Evolutionary conservation across 23 tunicate species (phyloP).

Genomic region (Oikopleura dioica): DNA sequence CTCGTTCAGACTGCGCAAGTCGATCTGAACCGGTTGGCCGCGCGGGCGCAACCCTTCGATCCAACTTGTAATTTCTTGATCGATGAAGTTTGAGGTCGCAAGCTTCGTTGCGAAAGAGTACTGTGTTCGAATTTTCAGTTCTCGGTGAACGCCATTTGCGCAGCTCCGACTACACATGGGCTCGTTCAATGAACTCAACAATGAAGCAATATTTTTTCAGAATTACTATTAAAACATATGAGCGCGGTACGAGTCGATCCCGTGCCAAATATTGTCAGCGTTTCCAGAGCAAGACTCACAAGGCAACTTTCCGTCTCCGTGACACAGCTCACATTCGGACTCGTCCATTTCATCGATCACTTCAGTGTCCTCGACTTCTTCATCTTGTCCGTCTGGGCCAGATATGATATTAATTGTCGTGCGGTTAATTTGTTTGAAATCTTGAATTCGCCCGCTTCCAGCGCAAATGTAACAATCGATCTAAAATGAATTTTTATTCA

Average conservation of each 20-base stretch:
- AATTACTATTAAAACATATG: not conserved
- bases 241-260: too few relatives aligned
- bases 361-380: conserved; percentile 4
- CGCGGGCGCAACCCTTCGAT: not conserved
- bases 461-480: not conserved
- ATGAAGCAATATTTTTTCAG: not conserved
- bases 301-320: conserved; percentile 3
- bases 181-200: not conserved
- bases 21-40: not conserved
- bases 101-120: not conserved
- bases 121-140: not conserved
- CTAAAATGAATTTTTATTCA: not conserved
- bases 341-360: conserved; percentile 6
- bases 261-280: too few relatives aligned
- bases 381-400: not conserved
- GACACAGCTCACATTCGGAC: not conserved
- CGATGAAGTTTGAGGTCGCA: not conserved
- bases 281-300: not conserved
- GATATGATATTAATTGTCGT: not conserved
- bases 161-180: not conserved
- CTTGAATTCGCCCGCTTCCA: conserved; percentile 12
- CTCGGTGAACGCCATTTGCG: not conserved
- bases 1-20: not conserved
- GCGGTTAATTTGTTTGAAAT: not conserved
- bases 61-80: conserved; percentile 5